Conservation (phyloP, 92 coral and sea anemone species). For the Bergia puertoricense region DNA sequence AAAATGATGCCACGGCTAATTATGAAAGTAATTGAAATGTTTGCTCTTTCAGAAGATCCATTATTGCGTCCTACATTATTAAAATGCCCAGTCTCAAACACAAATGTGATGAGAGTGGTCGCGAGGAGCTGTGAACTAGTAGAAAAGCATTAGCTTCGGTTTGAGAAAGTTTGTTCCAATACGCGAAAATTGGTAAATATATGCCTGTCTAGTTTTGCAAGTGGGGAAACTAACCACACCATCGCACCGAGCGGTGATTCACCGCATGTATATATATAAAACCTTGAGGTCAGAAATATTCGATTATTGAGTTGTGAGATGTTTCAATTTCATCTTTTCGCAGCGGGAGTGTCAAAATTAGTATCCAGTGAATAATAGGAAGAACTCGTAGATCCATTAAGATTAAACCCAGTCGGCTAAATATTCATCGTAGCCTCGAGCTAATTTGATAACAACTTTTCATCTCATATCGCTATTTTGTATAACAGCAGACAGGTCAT, state of each 20-base stretch:
- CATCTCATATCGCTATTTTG: conserved; percentile 13
- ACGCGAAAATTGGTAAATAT: neutral
- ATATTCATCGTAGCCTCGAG: conserved; percentile 45
- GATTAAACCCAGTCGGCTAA: conserved; percentile 34
- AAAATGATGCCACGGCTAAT: conserved; percentile 74
- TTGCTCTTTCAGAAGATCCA: conserved; percentile 69
- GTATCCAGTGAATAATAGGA: conserved; percentile 29
- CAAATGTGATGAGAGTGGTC: neutral
- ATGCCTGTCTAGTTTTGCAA: neutral
- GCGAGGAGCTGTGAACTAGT: conserved; percentile 31
- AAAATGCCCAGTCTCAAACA: conserved; percentile 47
- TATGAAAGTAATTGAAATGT: conserved; percentile 82
- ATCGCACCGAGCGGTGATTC: neutral
- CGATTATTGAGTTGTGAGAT: conserved; percentile 34
- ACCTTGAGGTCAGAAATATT: conserved; percentile 42
- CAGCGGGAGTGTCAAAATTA: conserved; percentile 45
- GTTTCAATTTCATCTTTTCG: conserved; percentile 42
- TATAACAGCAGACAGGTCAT: conserved; percentile 5
- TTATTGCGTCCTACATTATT: conserved; percentile 60
- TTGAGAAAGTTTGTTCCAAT: conserved; percentile 2
- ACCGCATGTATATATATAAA: conserved; percentile 13
- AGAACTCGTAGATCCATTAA: conserved; percentile 39
- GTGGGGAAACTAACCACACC: neutral
- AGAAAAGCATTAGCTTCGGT: neutral
- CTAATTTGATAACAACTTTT: conserved; percentile 39